These are phyloP conservation scores for Apodemia zela DNA, from an alignment of 2,888 invertebrate species.

Conservation along the genomic window DNA sequence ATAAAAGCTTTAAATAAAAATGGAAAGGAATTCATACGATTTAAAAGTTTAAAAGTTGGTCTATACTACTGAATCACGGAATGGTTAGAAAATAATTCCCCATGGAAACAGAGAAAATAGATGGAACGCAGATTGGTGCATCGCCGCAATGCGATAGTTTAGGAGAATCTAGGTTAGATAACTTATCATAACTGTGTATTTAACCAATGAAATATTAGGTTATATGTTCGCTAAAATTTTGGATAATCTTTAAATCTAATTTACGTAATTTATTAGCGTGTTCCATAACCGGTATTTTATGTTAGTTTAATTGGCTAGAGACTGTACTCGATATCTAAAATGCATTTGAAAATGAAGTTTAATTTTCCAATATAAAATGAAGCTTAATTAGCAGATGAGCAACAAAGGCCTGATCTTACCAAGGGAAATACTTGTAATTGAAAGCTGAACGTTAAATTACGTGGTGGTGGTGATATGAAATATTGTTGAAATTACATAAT, in stretches of 20 bases:
- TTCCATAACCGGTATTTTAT: background rate
- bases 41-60: background rate
- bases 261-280: conserved; percentile 6
- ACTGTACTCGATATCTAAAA: background rate
- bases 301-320: conserved; percentile 6
- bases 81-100: conserved; percentile 47
- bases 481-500: too few species aligned
- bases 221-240: conserved; percentile 8
- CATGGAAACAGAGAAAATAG: conserved; percentile 41
- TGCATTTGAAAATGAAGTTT: background rate
- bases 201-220: conserved; percentile 19
- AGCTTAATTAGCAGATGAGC: too few species aligned
- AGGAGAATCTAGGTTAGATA: conserved; percentile 32
- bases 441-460: too few species aligned
- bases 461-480: too few species aligned
- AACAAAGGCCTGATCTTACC: too few species aligned
- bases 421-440: too few species aligned
- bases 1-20: too few species aligned
- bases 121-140: conserved; percentile 36
- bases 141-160: conserved; percentile 40
- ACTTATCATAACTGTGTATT: conserved; percentile 21
- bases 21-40: background rate
- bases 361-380: too few species aligned
- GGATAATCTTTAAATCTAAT: conserved; percentile 15
- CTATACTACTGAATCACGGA: conserved; percentile 28